These are phyloP conservation scores for Muscicapa adusta DNA, from an alignment of 2,113 vertebrate genomes.

Conservation along the genomic window DNA sequence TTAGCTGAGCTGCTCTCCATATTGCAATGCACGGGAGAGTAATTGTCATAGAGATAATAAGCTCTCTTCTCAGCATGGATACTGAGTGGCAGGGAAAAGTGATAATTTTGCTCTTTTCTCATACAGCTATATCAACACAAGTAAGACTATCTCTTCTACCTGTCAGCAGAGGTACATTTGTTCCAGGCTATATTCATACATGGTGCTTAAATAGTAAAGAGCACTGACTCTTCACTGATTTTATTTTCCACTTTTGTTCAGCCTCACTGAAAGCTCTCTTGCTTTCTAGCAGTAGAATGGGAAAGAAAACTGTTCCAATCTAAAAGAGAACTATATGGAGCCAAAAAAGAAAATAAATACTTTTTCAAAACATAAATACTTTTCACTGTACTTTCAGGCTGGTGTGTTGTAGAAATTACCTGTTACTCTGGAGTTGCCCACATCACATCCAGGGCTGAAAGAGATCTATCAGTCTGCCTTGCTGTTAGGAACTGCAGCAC, in stretches of 20 bases:
- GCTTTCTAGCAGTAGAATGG: background rate
- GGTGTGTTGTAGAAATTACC: background rate
- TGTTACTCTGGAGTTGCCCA: background rate
- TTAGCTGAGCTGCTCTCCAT: slow-evolving; percentile 9
- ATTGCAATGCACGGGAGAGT: slow-evolving; percentile 43
- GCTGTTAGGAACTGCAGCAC: background rate
- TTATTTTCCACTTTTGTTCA: background rate
- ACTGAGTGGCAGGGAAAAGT: background rate
- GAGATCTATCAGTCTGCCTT: background rate
- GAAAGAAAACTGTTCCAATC: background rate
- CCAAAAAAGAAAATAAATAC: background rate
- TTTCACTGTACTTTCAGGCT: background rate
- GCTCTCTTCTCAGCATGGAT: slow-evolving; percentile 14
- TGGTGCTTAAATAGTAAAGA: background rate
- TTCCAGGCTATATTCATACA: background rate
- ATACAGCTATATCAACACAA: slow-evolving; percentile 1
- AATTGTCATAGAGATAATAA: slow-evolving; percentile 32
- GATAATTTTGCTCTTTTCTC: slow-evolving; percentile 40
- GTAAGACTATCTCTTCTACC: background rate
- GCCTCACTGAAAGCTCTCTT: background rate
- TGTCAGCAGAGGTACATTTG: slow-evolving; percentile 1
- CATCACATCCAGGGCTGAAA: background rate
- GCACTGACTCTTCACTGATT: background rate
- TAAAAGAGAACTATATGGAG: background rate
- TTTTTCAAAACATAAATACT: background rate